Evolutionary conservation across 2,113 vertebrate species (phyloP), one percentile per base, ranked within the genome.

Genomic region (Salminus brasiliensis): DNA sequence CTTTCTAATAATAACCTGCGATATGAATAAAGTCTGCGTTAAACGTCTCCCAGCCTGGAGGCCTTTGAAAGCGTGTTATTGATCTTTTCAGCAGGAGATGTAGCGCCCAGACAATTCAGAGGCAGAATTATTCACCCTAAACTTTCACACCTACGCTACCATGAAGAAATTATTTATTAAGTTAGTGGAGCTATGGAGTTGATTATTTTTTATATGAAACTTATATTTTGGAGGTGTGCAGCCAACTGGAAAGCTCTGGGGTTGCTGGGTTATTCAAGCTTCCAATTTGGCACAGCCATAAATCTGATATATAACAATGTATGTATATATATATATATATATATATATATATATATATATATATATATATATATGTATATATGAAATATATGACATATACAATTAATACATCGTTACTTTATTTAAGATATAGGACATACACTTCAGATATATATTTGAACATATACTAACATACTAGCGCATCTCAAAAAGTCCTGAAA

Each of bases 21-120:
- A 88, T 90, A 90, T 90, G 90, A 91, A 90, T 91, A 87, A 86
- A 55, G 52, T 55, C 86, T 70, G 81, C 11, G 66, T 53, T 63
- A 77, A 85, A 74, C 81, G 8, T 32, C 69, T 68, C 77, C 76
- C 80, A 81, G 81, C 73, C 86, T 72, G 81, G 65, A 85, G 87
- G 85, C 83, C 85, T 87, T 90, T 89, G 84, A 88, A 86, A 90
- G 86, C 82, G 41, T 72, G 87, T 60, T 91, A 90, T 91, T 87
- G 91, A 90, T 89, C 87, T 86, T 80, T 83, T 65, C 78, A 1
- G 66, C 84, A 13, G 79, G 52, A 74, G 74, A 45, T 11, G 27
- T 55, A 76, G 11, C 34, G 23, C 27, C 60, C 41, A 69, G 18
- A 11, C 25, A 45, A 45, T 8, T 72, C 74, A n/a, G 21, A 39